Percentiles rank a stretch among this genome's conserved stretches.
These are phyloP conservation scores for Saturnia japonica DNA, from an alignment of 2,888 invertebrate genomes.

Conservation along the genomic window DNA sequence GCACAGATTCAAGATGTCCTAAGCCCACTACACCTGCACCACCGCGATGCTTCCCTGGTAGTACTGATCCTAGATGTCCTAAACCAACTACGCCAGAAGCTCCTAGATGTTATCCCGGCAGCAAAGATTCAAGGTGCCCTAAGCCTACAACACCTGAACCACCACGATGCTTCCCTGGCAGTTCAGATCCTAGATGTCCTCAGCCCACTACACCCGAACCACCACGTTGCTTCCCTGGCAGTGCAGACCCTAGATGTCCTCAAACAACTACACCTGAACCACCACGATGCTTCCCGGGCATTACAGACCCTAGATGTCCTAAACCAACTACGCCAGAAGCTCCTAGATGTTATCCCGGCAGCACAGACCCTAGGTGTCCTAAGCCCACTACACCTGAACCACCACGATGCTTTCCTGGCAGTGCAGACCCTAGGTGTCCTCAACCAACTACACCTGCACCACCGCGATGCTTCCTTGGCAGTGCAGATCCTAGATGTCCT, in stretches of 20 bases:
- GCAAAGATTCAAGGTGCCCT: no score
- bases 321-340: slow-evolving; percentile 31
- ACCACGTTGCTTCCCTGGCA: slow-evolving; percentile 38
- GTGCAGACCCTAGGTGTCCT: slow-evolving; percentile 43
- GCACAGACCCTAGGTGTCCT: slow-evolving; percentile 15
- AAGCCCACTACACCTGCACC: slow-evolving; percentile 42
- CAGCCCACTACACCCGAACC: slow-evolving; percentile 42
- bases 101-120: no score
- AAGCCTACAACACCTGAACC: no score
- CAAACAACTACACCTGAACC: slow-evolving; percentile 36
- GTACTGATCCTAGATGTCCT: slow-evolving; percentile 42
- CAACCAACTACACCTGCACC: slow-evolving; percentile 41
- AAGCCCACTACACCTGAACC: slow-evolving; percentile 36
- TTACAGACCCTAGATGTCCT: slow-evolving; percentile 48
- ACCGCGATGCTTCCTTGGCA: slow-evolving; percentile 42
- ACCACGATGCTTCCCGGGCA: slow-evolving; percentile 49
- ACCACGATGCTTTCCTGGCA: slow-evolving; percentile 44
- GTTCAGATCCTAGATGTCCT: no score
- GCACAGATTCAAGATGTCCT: no score
- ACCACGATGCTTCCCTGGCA: no score
- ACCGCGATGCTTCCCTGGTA: slow-evolving; percentile 44
- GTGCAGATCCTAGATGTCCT: slow-evolving; percentile 51
- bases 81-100: no score
- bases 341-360: slow-evolving; percentile 24
- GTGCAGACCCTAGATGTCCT: slow-evolving; percentile 48